Evolutionary conservation across 2,113 vertebrate species (phyloP).

Genomic region (Atrichornis clamosus): DNA sequence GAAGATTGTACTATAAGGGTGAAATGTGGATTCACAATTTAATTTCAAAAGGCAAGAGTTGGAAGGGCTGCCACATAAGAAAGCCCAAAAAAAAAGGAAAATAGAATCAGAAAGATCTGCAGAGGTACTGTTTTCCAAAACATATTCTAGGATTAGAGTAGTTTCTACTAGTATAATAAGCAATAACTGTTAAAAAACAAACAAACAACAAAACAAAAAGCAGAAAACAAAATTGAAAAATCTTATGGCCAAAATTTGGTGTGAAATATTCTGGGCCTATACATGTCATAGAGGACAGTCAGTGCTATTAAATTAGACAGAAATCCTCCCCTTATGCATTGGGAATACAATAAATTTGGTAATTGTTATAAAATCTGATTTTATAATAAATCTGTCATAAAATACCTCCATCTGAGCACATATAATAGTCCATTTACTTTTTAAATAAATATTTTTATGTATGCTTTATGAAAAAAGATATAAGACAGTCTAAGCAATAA

Average conservation of each 20-base stretch:
- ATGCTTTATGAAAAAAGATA: neutral
- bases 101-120: neutral
- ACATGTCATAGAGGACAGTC: neutral
- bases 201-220: neutral
- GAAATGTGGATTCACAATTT: neutral
- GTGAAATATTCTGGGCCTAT: neutral
- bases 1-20: neutral
- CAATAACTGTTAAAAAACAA: neutral
- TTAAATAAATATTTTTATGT: neutral
- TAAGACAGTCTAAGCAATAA: neutral
- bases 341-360: neutral
- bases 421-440: neutral
- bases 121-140: neutral
- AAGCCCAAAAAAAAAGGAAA: neutral
- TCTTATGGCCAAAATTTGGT: neutral
- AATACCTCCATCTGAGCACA: neutral
- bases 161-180: neutral
- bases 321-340: neutral
- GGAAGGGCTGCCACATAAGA: neutral
- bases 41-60: neutral
- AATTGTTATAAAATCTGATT: neutral
- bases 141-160: neutral
- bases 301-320: neutral
- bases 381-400: neutral
- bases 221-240: neutral